Evolutionary conservation across 2,888 invertebrate species (phyloP).

Genomic region (Dendrolimus houi): DNA sequence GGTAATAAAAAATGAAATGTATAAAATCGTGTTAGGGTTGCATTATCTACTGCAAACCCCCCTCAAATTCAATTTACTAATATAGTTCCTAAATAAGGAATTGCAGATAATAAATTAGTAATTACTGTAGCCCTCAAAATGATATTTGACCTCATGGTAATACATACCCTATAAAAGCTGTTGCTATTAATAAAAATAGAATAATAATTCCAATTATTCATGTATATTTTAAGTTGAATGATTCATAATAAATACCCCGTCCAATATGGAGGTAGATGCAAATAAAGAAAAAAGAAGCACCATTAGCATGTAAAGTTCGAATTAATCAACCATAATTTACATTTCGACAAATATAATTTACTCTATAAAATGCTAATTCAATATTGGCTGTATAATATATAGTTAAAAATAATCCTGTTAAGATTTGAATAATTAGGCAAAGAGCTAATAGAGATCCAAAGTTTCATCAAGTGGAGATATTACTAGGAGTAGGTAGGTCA

Average conservation of each 20-base stretch:
- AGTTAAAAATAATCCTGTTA: constrained; percentile 81
- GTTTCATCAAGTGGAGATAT: constrained; percentile 81
- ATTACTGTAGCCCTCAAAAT: constrained; percentile 88
- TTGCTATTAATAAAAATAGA: constrained; percentile 81
- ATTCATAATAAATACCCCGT: too few relatives aligned
- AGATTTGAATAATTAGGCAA: constrained; percentile 80
- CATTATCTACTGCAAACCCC: constrained; percentile 83
- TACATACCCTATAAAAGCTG: constrained; percentile 87
- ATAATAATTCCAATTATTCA: constrained; percentile 81
- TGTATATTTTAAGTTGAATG: too few relatives aligned
- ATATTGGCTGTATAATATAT: constrained; percentile 82
- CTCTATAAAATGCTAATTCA: constrained; percentile 79
- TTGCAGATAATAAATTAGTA: constrained; percentile 83
- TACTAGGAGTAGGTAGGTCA: constrained; percentile 76
- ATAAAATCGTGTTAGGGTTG: constrained; percentile 86
- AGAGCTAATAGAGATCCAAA: constrained; percentile 80
- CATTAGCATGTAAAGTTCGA: too few relatives aligned
- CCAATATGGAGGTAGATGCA: too few relatives aligned
- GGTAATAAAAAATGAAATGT: constrained; percentile 84
- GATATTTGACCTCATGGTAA: constrained; percentile 89
- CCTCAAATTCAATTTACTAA: constrained; percentile 86
- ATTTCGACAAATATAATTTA: too few relatives aligned
- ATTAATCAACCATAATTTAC: too few relatives aligned
- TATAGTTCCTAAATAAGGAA: constrained; percentile 79
- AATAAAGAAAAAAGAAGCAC: too few relatives aligned